These are phyloP conservation scores for Larimichthys crocea DNA, from an alignment of 2,113 vertebrate species.

Conservation along the genomic window DNA sequence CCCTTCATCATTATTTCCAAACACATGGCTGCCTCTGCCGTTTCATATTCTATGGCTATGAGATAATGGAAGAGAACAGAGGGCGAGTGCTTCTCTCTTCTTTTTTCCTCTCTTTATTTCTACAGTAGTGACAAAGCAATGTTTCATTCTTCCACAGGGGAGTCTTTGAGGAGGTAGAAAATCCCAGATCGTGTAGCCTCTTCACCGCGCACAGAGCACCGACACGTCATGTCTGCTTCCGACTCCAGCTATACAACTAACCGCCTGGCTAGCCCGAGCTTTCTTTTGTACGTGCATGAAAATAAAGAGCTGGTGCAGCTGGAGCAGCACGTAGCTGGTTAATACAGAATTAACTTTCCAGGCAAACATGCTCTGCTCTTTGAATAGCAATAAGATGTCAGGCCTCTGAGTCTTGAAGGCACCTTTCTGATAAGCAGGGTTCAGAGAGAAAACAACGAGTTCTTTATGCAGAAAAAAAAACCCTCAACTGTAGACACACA, in stretches of 20 bases:
- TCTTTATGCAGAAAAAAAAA: neutral
- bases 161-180: constrained; percentile 55
- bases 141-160: constrained; percentile 55
- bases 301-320: neutral
- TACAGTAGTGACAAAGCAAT: constrained; percentile 45
- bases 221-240: constrained; percentile 11
- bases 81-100: constrained; percentile 10
- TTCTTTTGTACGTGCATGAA: neutral
- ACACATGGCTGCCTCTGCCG: constrained; percentile 62
- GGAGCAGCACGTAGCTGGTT: neutral
- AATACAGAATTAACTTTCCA: neutral
- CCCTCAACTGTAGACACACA: neutral
- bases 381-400: neutral
- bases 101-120: constrained; percentile 30
- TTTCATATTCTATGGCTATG: constrained; percentile 60
- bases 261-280: neutral
- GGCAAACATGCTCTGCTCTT: neutral
- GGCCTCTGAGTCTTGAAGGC: neutral
- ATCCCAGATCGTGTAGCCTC: constrained; percentile 19
- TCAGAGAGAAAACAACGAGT: neutral
- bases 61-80: constrained; percentile 56
- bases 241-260: neutral
- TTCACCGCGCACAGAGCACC: neutral
- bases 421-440: neutral
- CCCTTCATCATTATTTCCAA: constrained; percentile 72